A percentile compares a stretch with the other conserved stretches of the same genome.
Evolutionary conservation across 1,140 invertebrate genomes (phyloP).

Genomic region (Sinella curviseta): DNA sequence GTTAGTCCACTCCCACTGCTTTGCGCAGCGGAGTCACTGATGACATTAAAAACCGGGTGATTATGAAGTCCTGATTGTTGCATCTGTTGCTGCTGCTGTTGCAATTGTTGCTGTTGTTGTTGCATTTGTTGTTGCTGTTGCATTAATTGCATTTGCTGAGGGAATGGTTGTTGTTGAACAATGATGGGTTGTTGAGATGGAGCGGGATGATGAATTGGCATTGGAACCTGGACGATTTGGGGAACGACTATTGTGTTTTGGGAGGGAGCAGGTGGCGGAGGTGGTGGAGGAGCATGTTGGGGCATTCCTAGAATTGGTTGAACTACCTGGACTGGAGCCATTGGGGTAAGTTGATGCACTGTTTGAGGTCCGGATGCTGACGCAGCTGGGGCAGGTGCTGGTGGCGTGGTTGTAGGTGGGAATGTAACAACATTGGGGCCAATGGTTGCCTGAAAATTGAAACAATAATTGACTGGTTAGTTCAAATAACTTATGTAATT

Average conservation of each 20-base stretch:
- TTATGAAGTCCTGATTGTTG: background rate
- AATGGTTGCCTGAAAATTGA: conserved; percentile 4
- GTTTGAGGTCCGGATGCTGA: background rate
- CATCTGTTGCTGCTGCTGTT: background rate
- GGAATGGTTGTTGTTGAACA: background rate
- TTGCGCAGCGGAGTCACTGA: background rate
- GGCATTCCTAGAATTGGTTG: background rate
- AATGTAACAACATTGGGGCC: background rate
- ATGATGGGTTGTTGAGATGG: background rate
- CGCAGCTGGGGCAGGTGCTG: background rate
- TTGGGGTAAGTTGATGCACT: background rate
- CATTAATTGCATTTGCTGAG: conserved; percentile 18
- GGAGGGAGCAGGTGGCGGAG: background rate
- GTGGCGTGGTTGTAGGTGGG: background rate
- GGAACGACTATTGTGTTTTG: conserved; percentile 7
- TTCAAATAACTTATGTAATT: background rate
- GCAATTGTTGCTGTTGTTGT: background rate
- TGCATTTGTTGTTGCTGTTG: background rate
- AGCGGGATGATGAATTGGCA: conserved; percentile 2
- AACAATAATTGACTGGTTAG: background rate
- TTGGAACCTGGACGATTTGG: conserved; percentile 5
- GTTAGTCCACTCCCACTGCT: conserved; percentile 25
- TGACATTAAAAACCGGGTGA: conserved; percentile 1
- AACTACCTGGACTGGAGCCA: background rate
- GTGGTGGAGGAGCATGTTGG: background rate